Evolutionary conservation across 2,888 invertebrate species (phyloP).

Genomic region (Caenorhabditis sp.): DNA sequence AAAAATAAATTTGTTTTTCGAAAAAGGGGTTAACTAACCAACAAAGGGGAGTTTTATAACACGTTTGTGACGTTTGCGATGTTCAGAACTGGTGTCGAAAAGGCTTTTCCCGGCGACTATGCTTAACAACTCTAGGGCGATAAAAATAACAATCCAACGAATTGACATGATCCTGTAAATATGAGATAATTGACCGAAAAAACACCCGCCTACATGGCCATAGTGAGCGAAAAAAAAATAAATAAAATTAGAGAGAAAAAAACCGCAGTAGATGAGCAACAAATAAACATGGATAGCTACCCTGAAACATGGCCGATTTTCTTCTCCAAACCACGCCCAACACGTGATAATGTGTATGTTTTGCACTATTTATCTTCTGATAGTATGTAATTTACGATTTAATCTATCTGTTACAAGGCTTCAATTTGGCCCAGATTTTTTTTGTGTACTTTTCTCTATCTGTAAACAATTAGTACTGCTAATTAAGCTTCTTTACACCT

Average conservation of each 20-base stretch:
- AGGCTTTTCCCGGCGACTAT: background rate
- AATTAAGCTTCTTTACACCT: no score
- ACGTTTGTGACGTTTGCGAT: constrained; percentile 32
- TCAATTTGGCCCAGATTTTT: no score
- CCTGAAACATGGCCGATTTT: background rate
- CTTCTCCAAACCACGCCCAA: background rate
- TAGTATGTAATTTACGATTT: no score
- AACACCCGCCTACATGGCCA: no score
- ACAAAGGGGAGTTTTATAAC: constrained; percentile 11
- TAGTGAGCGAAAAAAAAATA: constrained; percentile 9
- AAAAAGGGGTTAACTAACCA: background rate
- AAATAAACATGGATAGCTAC: constrained; percentile 15
- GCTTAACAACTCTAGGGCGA: background rate
- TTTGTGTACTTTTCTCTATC: no score
- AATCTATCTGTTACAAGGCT: no score
- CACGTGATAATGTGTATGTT: background rate
- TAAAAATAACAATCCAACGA: background rate
- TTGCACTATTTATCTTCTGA: no score
- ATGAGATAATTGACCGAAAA: no score
- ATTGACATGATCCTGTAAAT: background rate
- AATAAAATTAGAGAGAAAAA: constrained; percentile 12
- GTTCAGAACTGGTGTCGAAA: constrained; percentile 11
- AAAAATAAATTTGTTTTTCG: background rate
- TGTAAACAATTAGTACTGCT: no score
- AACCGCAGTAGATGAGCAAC: constrained; percentile 3